Percentiles rank a stretch among this genome's conserved stretches.
These are phyloP conservation scores for Frankliniella fusca DNA, from an alignment of 2,888 invertebrate species.

Conservation along the genomic window DNA sequence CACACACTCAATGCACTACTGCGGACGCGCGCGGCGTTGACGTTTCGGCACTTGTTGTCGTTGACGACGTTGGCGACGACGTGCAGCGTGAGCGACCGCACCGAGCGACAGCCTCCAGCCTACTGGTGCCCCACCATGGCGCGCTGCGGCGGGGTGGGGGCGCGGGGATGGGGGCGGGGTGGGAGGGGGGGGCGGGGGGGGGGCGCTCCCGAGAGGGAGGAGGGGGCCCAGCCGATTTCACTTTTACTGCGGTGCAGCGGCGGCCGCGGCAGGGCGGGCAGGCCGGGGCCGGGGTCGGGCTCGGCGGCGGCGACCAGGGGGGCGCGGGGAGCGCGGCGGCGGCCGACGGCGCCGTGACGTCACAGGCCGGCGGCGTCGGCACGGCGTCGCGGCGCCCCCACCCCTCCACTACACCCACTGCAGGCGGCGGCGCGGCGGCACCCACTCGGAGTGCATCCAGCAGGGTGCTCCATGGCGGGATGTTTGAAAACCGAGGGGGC, in stretches of 20 bases:
- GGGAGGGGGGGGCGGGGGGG: background rate
- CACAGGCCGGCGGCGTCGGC: background rate
- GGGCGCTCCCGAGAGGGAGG: background rate
- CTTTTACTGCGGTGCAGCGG: background rate
- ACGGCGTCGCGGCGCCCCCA: background rate
- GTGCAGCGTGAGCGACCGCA: background rate
- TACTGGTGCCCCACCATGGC: constrained; percentile 6
- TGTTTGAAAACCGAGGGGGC: background rate
- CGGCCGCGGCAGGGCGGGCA: background rate
- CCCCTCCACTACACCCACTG: background rate
- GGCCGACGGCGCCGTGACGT: background rate
- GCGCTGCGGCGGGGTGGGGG: background rate
- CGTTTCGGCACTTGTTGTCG: too few relatives aligned
- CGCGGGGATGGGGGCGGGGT: background rate
- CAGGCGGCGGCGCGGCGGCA: background rate
- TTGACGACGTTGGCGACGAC: background rate
- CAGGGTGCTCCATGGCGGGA: background rate
- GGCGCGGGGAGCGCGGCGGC: background rate
- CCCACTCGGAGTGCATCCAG: background rate
- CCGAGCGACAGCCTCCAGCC: constrained; percentile 8
- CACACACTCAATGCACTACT: background rate
- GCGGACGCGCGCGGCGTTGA: background rate
- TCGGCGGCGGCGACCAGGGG: background rate
- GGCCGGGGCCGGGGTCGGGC: background rate
- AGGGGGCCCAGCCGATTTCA: background rate